Evolutionary conservation across 2,888 invertebrate genomes (phyloP).

Genomic region (Sepioteuthis lessoniana): DNA sequence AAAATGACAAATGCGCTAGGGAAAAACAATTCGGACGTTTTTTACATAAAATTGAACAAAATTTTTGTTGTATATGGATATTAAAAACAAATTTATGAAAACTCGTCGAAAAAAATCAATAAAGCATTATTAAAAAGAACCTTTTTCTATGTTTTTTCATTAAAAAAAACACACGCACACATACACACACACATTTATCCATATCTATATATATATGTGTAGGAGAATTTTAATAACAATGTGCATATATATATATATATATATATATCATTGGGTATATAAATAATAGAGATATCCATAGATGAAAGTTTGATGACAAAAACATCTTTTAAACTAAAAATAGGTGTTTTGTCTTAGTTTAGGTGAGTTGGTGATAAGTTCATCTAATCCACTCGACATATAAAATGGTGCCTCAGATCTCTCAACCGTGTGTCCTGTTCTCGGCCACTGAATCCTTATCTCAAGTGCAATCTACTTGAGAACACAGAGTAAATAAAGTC

Average conservation of each 20-base stretch:
- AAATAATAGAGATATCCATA: no score
- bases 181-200: neutral
- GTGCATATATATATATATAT: no score
- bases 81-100: no score
- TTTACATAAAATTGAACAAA: no score
- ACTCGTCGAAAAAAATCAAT: rapidly evolving
- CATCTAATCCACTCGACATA: neutral
- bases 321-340: neutral
- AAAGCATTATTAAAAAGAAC: no score
- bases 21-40: no score
- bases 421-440: neutral
- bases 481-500: neutral
- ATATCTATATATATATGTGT: neutral
- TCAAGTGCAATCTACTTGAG: slow-evolving; percentile 9
- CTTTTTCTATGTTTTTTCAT: no score
- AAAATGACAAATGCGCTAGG: no score
- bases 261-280: no score
- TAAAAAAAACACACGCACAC: no score
- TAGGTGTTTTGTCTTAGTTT: neutral
- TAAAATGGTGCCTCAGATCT: neutral
- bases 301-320: neutral
- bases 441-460: neutral
- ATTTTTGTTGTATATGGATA: no score
- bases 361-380: neutral
- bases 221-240: no score